Conservation (phyloP, 1,140 invertebrate genomes). For the Dolichoris vasculosae region DNA sequence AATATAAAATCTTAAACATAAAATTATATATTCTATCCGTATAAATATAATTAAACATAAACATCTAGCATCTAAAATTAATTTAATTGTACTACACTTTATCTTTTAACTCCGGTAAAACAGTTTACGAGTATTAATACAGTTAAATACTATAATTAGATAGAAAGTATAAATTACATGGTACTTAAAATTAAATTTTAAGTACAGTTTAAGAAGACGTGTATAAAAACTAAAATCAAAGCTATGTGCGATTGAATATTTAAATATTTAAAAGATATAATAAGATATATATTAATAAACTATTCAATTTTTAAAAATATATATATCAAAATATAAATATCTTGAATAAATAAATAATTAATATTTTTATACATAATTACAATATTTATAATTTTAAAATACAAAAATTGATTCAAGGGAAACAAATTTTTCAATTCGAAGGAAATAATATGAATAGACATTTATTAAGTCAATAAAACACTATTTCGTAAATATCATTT, state of each 20-base stretch:
- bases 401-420: too few relatives aligned
- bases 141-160: constrained; percentile 16
- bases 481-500: too few relatives aligned
- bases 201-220: not conserved
- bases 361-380: too few relatives aligned
- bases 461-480: too few relatives aligned
- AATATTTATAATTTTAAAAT: too few relatives aligned
- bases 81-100: not conserved
- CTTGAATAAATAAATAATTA: too few relatives aligned
- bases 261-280: not conserved
- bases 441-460: too few relatives aligned
- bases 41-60: not conserved
- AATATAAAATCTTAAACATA: not conserved
- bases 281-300: not conserved
- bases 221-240: not conserved
- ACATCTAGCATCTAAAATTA: not conserved
- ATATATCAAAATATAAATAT: too few relatives aligned
- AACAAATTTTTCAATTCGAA: too few relatives aligned
- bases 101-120: not conserved
- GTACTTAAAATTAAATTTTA: constrained; percentile 8
- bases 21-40: not conserved
- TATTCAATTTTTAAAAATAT: too few relatives aligned
- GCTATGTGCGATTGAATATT: not conserved
- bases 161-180: constrained; percentile 12
- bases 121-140: constrained; percentile 10